Evolutionary conservation across 2,888 invertebrate genomes (phyloP), one percentile per base, ranked within the genome.

Genomic region (Chironomus riparius): DNA sequence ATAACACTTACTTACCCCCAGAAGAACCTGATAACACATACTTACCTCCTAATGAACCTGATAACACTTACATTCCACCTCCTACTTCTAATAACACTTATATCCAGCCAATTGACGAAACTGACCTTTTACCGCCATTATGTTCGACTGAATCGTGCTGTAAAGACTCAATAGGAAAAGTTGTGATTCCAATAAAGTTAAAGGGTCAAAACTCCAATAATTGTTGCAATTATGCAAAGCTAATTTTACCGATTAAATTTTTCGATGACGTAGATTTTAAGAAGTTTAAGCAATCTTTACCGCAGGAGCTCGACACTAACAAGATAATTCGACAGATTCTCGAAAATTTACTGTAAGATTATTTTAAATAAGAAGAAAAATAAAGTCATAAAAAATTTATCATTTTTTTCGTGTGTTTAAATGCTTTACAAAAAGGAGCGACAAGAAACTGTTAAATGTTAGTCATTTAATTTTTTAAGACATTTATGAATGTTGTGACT

Each of bases 291-390:
- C 4, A 56, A 38, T 7, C 28, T 10, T n/a, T 61, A 5, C 38
- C 62, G 3, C 15, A 65, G 21, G 72, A 72, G 24, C 15, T 72
- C n/a, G 47, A 72, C 13, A 62, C 62, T 18, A 62, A 28, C 5
- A 15, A 47, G 21, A 15, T 72, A 22, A 72, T 72, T 12, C 50
- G 18, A 72, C 61, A 62, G 13, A 72, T 72, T 72, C 47, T 72
- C 18, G 38, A 72, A 15, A 72, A 62, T 62, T 50, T 71, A n/a
- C 56, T 72, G 48, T 70, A 28, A 48, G 15, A 7, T n/a, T n/a
- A 48, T 50, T 18, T 56, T 56, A 0, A 13, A 56, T 56, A 38
- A 38, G 38, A 38, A 38, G 38, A 38, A 28, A 28, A 28, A 38
- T 38, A 38, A 38, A 38, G 38, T 38, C 38, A 38, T 38, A 38